Evolutionary conservation across 2,888 invertebrate species (phyloP).

Genomic region (Agrilus biguttatus): DNA sequence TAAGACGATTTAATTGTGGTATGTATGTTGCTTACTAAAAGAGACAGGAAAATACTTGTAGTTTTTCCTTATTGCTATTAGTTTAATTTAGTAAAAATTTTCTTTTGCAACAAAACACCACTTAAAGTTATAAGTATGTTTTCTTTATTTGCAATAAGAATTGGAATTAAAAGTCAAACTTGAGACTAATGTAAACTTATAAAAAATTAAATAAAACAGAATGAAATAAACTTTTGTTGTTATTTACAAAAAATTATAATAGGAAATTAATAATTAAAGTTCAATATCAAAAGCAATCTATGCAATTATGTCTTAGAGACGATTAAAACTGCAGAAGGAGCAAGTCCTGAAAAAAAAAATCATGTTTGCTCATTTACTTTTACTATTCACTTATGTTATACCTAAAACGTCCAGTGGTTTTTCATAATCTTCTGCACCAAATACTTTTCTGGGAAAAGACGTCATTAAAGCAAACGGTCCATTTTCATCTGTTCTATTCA

Average conservation of each 20-base stretch:
- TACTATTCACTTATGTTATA: slow-evolving; percentile 23
- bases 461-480: slow-evolving; percentile 75
- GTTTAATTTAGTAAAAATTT: too few relatives aligned
- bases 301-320: slow-evolving; percentile 42
- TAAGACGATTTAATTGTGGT: too few relatives aligned
- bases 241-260: background rate
- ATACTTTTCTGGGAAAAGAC: slow-evolving; percentile 80
- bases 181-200: too few relatives aligned
- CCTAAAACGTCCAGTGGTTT: slow-evolving; percentile 74
- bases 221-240: background rate
- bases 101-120: too few relatives aligned
- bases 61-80: too few relatives aligned
- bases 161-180: too few relatives aligned
- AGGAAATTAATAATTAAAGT: background rate
- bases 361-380: background rate
- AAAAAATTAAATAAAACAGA: background rate
- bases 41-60: too few relatives aligned
- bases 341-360: slow-evolving; percentile 47
- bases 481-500: slow-evolving; percentile 60
- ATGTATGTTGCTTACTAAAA: too few relatives aligned
- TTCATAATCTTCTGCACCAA: slow-evolving; percentile 73
- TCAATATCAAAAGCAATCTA: slow-evolving; percentile 2
- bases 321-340: slow-evolving; percentile 73
- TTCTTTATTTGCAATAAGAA: too few relatives aligned
- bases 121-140: too few relatives aligned